A percentile compares a stretch with the other conserved stretches of the same genome.
These are phyloP conservation scores for Silurus meridionalis DNA, from an alignment of 2,113 vertebrate genomes.

Conservation along the genomic window DNA sequence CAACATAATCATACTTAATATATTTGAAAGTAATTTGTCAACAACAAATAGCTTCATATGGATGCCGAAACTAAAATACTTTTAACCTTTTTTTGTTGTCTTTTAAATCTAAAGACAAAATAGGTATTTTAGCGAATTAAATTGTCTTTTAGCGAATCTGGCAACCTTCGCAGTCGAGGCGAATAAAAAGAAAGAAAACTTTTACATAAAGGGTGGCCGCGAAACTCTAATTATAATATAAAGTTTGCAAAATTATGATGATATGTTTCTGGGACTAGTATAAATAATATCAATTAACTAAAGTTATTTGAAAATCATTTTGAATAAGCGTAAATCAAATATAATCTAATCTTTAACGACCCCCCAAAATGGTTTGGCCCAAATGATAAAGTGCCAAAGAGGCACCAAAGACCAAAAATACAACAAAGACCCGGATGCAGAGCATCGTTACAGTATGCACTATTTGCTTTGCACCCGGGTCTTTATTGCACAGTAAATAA, in stretches of 20 bases:
- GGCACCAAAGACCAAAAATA: too few species aligned
- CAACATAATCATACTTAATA: too few species aligned
- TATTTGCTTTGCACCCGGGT: too few species aligned
- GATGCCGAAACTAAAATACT: not conserved
- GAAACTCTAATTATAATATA: not conserved
- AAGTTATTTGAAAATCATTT: too few species aligned
- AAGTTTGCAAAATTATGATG: not conserved
- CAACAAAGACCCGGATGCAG: too few species aligned
- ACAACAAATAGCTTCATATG: not conserved
- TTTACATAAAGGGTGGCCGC: too few species aligned
- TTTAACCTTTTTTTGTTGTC: not conserved
- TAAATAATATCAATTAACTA: not conserved
- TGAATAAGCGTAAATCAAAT: not conserved
- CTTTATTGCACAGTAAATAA: too few species aligned
- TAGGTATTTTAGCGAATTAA: too few species aligned
- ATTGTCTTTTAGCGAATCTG: not conserved
- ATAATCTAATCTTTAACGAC: not conserved
- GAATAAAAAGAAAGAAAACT: not conserved
- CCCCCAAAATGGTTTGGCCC: constrained; percentile 3
- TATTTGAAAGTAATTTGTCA: too few species aligned
- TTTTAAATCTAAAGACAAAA: not conserved
- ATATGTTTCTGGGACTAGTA: not conserved
- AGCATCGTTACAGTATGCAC: not conserved
- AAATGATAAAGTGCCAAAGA: not conserved
- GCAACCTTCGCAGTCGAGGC: not conserved